Percentiles rank a stretch among this genome's conserved stretches.
These are phyloP conservation scores for Alosa sapidissima DNA, from an alignment of 2,797 vertebrate species.

Conservation along the genomic window DNA sequence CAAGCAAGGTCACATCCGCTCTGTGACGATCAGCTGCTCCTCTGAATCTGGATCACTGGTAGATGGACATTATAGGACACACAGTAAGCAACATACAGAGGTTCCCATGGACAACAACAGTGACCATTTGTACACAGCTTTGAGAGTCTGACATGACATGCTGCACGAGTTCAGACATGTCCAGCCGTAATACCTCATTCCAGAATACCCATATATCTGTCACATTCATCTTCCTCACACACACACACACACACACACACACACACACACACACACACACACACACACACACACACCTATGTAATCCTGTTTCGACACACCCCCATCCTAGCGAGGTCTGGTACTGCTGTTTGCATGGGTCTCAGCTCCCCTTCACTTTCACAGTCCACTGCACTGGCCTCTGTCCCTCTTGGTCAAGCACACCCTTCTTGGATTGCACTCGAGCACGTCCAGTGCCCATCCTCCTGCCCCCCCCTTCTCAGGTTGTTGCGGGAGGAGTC, in stretches of 20 bases:
- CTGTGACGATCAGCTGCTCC: neutral
- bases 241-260: neutral
- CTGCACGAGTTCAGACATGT: neutral
- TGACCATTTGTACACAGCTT: neutral
- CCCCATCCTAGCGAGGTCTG: neutral
- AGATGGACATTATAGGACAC: neutral
- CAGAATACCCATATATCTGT: neutral
- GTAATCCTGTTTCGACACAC: neutral
- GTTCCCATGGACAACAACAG: neutral
- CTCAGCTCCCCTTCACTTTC: neutral
- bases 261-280: neutral
- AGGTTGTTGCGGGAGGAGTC: neutral
- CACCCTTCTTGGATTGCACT: conserved; percentile 6
- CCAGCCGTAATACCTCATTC: neutral
- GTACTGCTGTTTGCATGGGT: neutral
- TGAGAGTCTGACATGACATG: neutral
- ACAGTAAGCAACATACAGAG: too few species aligned
- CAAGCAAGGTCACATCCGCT: neutral
- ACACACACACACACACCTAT: neutral
- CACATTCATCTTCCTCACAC: neutral
- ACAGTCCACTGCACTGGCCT: neutral
- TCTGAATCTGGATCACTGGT: neutral
- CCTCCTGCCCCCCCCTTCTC: neutral
- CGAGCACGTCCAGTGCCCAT: neutral
- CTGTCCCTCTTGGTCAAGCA: neutral